Evolutionary conservation across 2,797 vertebrate species (phyloP), one percentile per base, ranked within the genome.

Genomic region (Fistularia tabacaria): DNA sequence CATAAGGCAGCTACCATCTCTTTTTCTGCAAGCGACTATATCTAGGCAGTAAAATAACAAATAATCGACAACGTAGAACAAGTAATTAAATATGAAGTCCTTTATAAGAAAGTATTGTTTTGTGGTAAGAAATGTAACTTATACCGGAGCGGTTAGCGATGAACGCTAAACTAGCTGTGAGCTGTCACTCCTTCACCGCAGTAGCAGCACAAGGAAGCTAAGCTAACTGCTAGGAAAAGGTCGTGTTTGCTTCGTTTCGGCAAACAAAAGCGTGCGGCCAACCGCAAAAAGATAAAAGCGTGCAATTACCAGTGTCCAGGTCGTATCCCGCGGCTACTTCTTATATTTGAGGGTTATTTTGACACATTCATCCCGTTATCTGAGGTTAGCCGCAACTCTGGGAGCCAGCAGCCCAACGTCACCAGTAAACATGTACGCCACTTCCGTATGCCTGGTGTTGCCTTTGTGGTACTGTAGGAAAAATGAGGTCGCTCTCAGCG

Each of bases 351-450:
- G 25, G 52, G 62, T 76, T 58, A 75, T 38, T 63, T 41, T 9
- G 42, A 62, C 61, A 56, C 55, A n/a, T 54, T 69, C 73, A 73
- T 79, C 41, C 38, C 49, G 68, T 59, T 63, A 62, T 52, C 53
- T 64, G 12, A 9, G 36, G 68, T 74, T 77, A 85, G 77, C 83
- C 65, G 63, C 62, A 76, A 62, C 69, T 13, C 49, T 53, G 40
- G 25, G 49, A 48, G 9, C 58, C 52, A 66, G 45, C 53, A 58
- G 54, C 49, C 14, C 54, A 59, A 86, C 88, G 86, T 89, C 87
- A 88, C 85, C 82, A 62, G 83, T 83, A 87, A 87, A 88, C 81
- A 86, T 53, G 63, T 59, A 63, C 74, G 53, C 79, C 66, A 77
- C 85, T 87, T 89, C 86, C 87, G 85, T 75, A 76, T 67, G 13